Evolutionary conservation across 2,113 vertebrate species (phyloP).

Genomic region (Malaclemys terrapin): DNA sequence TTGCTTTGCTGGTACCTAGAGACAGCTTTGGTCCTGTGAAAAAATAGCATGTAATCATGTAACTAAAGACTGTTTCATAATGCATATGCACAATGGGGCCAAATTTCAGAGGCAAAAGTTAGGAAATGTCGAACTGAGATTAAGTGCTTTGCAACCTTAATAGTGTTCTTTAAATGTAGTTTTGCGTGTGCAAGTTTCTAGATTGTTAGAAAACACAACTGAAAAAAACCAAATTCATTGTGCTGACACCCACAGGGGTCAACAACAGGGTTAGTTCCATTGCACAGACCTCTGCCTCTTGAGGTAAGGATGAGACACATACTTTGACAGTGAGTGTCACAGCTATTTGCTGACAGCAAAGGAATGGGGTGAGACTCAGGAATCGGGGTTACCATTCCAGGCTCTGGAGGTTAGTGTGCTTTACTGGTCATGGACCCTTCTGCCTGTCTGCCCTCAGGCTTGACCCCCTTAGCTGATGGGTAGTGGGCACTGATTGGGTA

Average conservation of each 20-base stretch:
- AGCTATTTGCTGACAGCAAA: not conserved
- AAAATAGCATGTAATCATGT: too few relatives aligned
- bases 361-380: not conserved
- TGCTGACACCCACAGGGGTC: not conserved
- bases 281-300: not conserved
- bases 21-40: too few relatives aligned
- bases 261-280: not conserved
- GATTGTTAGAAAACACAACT: too few relatives aligned
- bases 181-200: not conserved
- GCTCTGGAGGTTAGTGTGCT: not conserved
- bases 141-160: not conserved
- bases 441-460: not conserved
- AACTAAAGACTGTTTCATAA: too few relatives aligned
- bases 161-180: not conserved
- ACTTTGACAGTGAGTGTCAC: not conserved
- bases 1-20: too few relatives aligned
- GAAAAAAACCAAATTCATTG: not conserved
- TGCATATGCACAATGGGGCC: too few relatives aligned
- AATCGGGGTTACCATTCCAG: not conserved
- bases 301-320: not conserved
- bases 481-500: not conserved
- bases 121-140: too few relatives aligned
- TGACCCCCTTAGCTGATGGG: not conserved
- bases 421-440: not conserved
- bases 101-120: too few relatives aligned